phyloP scores from a whole-genome alignment of 2,888 invertebrate genomes.

The Theretra japonica region DNA sequence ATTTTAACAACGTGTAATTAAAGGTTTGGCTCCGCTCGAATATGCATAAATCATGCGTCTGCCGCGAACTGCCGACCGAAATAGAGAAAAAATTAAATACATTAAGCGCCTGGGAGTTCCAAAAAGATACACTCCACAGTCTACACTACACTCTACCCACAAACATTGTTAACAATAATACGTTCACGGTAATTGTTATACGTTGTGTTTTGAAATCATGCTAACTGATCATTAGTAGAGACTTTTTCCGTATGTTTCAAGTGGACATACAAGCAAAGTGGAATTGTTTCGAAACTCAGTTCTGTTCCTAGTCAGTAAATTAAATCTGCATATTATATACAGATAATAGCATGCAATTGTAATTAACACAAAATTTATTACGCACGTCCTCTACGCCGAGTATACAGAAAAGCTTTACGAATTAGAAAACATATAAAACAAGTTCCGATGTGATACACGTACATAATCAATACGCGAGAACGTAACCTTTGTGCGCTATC shows the following conservation, averaged over 20 bases:
- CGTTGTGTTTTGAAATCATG: conserved; percentile 11
- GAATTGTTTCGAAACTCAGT: too few relatives aligned
- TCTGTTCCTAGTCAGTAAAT: too few relatives aligned
- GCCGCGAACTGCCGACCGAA: conserved; percentile 83
- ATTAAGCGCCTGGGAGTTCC: conserved; percentile 72
- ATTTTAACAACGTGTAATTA: conserved; percentile 85
- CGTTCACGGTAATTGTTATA: conserved; percentile 7
- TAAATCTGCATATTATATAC: too few relatives aligned
- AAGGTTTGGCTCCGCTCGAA: conserved; percentile 82
- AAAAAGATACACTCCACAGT: conserved; percentile 46
- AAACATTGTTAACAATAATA: conserved; percentile 28
- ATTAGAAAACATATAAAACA: not conserved
- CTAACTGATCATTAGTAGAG: conserved; percentile 41
- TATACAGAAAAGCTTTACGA: conserved; percentile 40
- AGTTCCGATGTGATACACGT: not conserved
- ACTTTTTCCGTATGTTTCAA: too few relatives aligned
- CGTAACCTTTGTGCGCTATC: conserved; percentile 61
- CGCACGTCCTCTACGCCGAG: too few relatives aligned
- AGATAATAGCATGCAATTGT: too few relatives aligned
- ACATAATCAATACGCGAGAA: conserved; percentile 46
- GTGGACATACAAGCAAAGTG: too few relatives aligned
- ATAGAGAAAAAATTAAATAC: conserved; percentile 84
- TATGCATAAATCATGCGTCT: conserved; percentile 84
- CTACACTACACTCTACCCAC: conserved; percentile 17
- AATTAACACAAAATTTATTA: too few relatives aligned